These are phyloP conservation scores for Calliopsis andreniformis DNA, from an alignment of 1,140 invertebrate species.

Conservation along the genomic window DNA sequence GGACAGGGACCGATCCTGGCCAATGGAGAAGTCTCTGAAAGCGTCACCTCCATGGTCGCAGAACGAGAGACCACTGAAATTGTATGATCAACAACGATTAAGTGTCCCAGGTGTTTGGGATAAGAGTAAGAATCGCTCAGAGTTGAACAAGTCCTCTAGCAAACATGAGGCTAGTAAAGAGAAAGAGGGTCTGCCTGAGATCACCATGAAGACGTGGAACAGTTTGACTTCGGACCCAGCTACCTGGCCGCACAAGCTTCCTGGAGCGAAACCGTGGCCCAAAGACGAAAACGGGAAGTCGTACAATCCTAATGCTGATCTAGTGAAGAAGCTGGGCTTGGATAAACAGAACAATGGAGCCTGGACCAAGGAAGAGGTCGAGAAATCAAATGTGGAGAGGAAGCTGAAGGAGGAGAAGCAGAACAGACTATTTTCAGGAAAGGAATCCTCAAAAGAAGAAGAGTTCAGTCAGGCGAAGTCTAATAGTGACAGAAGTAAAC, in stretches of 20 bases:
- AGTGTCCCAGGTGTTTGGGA: conserved; percentile 23
- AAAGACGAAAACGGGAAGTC: conserved; percentile 76
- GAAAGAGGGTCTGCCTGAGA: conserved; percentile 66
- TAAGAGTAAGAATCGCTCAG: conserved; percentile 57
- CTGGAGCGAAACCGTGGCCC: conserved; percentile 75
- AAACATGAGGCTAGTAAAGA: conserved; percentile 59
- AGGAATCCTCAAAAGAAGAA: conserved; percentile 11
- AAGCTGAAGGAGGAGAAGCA: conserved; percentile 33
- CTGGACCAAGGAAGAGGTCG: conserved; percentile 23
- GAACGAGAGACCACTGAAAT: conserved; percentile 8
- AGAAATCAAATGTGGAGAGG: conserved; percentile 10
- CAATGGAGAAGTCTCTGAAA: neutral
- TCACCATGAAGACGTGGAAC: conserved; percentile 77
- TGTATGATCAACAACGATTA: conserved; percentile 25
- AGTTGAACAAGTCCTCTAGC: conserved; percentile 38
- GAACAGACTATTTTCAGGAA: neutral
- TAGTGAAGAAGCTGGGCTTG: conserved; percentile 73
- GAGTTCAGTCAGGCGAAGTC: conserved; percentile 25
- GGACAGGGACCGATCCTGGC: conserved; percentile 29
- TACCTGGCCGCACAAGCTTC: conserved; percentile 76
- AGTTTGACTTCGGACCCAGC: conserved; percentile 76
- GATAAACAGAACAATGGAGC: conserved; percentile 64
- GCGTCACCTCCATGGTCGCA: conserved; percentile 21
- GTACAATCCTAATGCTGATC: conserved; percentile 76
- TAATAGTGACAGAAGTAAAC: conserved; percentile 13